Percentiles rank a stretch among this genome's conserved stretches.
Evolutionary conservation across 2,888 invertebrate genomes (phyloP).

Genomic region (Heliconius aoede): DNA sequence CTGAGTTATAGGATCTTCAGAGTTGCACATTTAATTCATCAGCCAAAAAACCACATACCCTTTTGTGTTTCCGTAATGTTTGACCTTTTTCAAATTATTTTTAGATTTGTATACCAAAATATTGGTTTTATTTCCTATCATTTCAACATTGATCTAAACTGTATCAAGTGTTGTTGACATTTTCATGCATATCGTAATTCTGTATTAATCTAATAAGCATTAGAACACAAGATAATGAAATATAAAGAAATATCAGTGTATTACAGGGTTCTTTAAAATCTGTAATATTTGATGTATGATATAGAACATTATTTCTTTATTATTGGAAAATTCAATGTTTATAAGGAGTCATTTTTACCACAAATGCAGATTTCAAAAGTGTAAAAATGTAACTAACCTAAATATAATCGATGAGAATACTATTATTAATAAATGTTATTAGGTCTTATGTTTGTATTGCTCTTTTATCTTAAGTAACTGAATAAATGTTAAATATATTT

Average conservation of each 20-base stretch:
- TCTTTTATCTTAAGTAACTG: slow-evolving; percentile 34
- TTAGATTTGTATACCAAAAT: neutral
- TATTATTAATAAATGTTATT: slow-evolving; percentile 30
- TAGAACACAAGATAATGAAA: slow-evolving; percentile 13
- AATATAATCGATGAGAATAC: slow-evolving; percentile 18
- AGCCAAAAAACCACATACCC: neutral
- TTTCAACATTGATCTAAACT: neutral
- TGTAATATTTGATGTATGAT: neutral
- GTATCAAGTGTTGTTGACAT: neutral
- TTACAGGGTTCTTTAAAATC: slow-evolving; percentile 9
- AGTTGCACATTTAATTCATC: neutral
- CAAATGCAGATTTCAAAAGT: slow-evolving; percentile 7
- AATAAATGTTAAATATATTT: slow-evolving; percentile 43
- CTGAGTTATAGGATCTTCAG: too few species aligned
- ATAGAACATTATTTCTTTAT: neutral
- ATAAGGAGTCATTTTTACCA: slow-evolving; percentile 1
- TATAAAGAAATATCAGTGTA: neutral
- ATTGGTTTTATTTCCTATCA: neutral
- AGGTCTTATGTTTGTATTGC: slow-evolving; percentile 33
- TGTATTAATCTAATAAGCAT: neutral
- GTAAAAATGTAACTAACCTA: slow-evolving; percentile 13
- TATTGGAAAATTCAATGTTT: neutral
- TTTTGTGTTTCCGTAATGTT: neutral
- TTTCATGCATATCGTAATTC: neutral
- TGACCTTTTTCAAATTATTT: neutral